Conservation (phyloP, 2,797 vertebrate species). For the Uromys caudimaculatus region DNA sequence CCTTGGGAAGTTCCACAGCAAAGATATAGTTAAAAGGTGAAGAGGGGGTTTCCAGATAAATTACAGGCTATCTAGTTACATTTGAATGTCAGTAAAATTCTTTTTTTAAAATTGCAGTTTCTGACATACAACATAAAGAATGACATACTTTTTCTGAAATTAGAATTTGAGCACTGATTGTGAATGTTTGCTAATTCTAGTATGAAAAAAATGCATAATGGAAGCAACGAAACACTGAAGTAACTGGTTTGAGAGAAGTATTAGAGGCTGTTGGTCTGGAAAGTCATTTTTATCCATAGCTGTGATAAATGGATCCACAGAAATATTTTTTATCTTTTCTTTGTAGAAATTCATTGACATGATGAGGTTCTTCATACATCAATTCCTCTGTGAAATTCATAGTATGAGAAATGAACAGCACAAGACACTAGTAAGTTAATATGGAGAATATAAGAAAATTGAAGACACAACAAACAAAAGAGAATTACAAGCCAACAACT, state of each 20-base stretch:
- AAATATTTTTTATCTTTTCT: not conserved
- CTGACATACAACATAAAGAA: not conserved
- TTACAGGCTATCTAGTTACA: not conserved
- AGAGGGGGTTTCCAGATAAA: not conserved
- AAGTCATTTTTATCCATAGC: not conserved
- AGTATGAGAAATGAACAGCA: not conserved
- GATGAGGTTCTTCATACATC: not conserved
- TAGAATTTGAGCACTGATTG: not conserved
- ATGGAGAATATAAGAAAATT: not conserved
- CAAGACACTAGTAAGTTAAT: not conserved
- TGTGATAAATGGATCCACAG: not conserved
- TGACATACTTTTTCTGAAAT: not conserved
- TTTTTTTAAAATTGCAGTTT: not conserved
- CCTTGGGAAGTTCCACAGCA: not conserved
- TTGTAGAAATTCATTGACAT: not conserved
- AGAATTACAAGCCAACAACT: not conserved
- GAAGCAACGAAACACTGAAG: not conserved
- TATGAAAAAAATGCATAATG: not conserved
- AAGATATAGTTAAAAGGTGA: not conserved
- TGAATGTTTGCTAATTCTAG: not conserved
- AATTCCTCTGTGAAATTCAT: not conserved
- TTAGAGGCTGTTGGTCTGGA: not conserved
- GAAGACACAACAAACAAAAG: not conserved
- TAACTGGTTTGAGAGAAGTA: not conserved
- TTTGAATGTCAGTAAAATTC: not conserved